Conservation (phyloP, 2,113 vertebrate species). For the Bagarius yarrelli region DNA sequence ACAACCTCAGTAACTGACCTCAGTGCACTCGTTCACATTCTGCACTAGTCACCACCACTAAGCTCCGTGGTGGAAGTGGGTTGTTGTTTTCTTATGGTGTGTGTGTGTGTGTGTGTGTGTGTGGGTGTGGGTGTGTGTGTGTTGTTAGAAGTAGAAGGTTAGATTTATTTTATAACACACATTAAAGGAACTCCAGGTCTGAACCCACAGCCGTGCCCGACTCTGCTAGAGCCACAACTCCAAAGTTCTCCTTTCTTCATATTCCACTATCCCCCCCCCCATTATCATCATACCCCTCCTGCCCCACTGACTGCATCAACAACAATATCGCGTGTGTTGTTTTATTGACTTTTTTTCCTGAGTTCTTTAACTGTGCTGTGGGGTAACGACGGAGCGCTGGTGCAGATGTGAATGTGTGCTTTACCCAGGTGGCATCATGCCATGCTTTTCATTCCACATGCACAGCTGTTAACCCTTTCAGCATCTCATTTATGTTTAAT, state of each 20-base stretch:
- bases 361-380: constrained; percentile 31
- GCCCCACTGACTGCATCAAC: constrained; percentile 37
- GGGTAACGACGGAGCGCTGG: constrained; percentile 8
- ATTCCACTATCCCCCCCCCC: not conserved
- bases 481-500: not conserved
- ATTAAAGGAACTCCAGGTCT: constrained; percentile 38
- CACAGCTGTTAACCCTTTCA: not conserved
- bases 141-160: not conserved
- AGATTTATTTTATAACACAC: constrained; percentile 36
- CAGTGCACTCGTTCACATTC: no score
- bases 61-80: not conserved
- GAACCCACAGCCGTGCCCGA: constrained; percentile 1
- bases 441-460: not conserved
- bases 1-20: no score
- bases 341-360: constrained; percentile 45
- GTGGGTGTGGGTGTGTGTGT: no score
- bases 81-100: constrained; percentile 1
- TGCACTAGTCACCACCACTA: no score
- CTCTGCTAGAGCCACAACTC: constrained; percentile 54
- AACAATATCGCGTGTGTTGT: constrained; percentile 50
- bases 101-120: constrained; percentile 4
- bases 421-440: constrained; percentile 3
- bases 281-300: constrained; percentile 2
- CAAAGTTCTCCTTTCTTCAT: constrained; percentile 29
- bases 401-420: constrained; percentile 28